Conservation (phyloP, 1,140 invertebrate genomes). For the Phenacoccus solenopsis region DNA sequence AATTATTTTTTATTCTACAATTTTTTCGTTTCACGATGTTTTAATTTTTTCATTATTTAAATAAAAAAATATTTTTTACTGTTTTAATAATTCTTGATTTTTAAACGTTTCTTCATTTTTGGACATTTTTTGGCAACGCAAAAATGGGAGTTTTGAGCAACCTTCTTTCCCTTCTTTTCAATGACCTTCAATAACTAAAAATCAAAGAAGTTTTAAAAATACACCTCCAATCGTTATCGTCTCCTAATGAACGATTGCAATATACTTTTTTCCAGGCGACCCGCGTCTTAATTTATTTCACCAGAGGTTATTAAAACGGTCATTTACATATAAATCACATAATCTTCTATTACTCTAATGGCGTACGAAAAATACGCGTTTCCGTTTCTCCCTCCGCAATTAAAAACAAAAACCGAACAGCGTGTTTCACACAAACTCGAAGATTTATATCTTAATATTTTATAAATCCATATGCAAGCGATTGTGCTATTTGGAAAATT, state of each 20-base stretch:
- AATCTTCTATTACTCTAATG: background rate
- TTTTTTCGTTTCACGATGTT: too few species aligned
- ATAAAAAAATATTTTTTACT: too few species aligned
- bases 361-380: background rate
- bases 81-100: too few species aligned
- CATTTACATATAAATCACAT: constrained; percentile 14
- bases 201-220: too few species aligned
- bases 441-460: constrained; percentile 4
- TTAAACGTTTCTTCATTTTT: too few species aligned
- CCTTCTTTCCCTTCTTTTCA: too few species aligned
- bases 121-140: too few species aligned
- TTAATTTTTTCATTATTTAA: too few species aligned
- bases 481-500: background rate
- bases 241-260: background rate
- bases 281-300: background rate
- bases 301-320: background rate
- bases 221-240: constrained; percentile 4
- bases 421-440: background rate
- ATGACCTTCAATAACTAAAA: too few species aligned
- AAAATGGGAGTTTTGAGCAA: too few species aligned
- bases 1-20: too few species aligned
- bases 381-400: background rate
- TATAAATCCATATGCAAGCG: background rate
- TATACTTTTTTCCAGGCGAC: background rate
- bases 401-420: background rate